phyloP scores from a whole-genome alignment of 1,140 invertebrate species.

The Ruditapes philippinarum region DNA sequence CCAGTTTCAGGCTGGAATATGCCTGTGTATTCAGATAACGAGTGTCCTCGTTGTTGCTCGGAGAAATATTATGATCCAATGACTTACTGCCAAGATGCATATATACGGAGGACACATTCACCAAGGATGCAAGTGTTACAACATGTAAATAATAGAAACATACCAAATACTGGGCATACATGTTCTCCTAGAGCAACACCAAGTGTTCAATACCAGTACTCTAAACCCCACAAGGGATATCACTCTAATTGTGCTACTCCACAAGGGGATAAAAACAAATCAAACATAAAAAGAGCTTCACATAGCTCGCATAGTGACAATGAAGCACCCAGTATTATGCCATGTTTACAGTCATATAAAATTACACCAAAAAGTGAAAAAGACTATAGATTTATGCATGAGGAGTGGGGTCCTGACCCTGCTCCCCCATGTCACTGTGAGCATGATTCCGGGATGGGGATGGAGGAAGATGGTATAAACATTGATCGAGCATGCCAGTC shows the following conservation, averaged over 20 bases:
- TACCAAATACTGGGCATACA: conserved; percentile 13
- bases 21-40: conserved; percentile 82
- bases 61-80: conserved; percentile 78
- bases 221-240: conserved; percentile 56
- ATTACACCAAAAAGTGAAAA: conserved; percentile 53
- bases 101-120: conserved; percentile 76
- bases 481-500: conserved; percentile 88
- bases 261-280: conserved; percentile 72
- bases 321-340: conserved; percentile 50
- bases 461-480: conserved; percentile 75
- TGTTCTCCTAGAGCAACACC: conserved; percentile 52
- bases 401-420: conserved; percentile 57
- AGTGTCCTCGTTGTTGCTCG: conserved; percentile 75
- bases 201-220: conserved; percentile 35
- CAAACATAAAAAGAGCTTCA: conserved; percentile 67
- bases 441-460: conserved; percentile 65
- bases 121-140: conserved; percentile 58
- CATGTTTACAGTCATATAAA: conserved; percentile 58
- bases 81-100: conserved; percentile 78
- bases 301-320: conserved; percentile 66
- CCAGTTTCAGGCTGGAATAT: conserved; percentile 73
- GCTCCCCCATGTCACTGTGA: conserved; percentile 64
- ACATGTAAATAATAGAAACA: conserved; percentile 46
- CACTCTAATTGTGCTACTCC: conserved; percentile 66
- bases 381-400: conserved; percentile 60